Conservation (phyloP, 2,797 vertebrate genomes). For the Sebastes melanostomus region DNA sequence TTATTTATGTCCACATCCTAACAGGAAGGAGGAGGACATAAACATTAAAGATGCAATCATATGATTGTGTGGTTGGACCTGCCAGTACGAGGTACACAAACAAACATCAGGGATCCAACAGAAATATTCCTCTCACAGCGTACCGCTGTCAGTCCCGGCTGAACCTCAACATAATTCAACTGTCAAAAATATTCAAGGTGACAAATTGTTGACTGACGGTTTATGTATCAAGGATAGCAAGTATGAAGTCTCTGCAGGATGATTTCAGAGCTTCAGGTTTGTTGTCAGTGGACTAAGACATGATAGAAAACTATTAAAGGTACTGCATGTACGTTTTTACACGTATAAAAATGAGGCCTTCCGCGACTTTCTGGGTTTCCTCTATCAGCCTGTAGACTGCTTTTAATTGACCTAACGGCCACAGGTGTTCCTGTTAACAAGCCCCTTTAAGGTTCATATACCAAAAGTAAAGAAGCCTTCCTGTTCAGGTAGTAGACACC, state of each 20-base stretch:
- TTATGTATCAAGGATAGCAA: not conserved
- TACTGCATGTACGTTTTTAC: too few species aligned
- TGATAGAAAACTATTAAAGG: not conserved
- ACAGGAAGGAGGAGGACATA: slow-evolving; percentile 76
- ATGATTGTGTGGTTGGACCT: slow-evolving; percentile 54
- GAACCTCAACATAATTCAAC: not conserved
- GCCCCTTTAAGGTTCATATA: too few species aligned
- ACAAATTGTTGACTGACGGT: not conserved
- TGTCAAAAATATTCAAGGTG: not conserved
- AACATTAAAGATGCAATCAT: slow-evolving; percentile 74
- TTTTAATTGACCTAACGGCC: too few species aligned
- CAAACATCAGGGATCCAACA: slow-evolving; percentile 51
- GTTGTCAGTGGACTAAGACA: not conserved
- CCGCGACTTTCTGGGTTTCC: too few species aligned
- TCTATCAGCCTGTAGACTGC: too few species aligned
- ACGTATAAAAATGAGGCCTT: too few species aligned
- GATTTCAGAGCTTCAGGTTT: not conserved
- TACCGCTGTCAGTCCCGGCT: slow-evolving; percentile 12
- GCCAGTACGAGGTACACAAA: slow-evolving; percentile 49
- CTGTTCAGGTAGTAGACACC: too few species aligned
- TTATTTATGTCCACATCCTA: slow-evolving; percentile 74
- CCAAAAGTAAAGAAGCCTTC: too few species aligned
- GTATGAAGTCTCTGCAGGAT: too few species aligned
- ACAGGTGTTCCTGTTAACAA: too few species aligned
- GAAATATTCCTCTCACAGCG: slow-evolving; percentile 17